A percentile compares a stretch with the other conserved stretches of the same genome.
Evolutionary conservation across 2,888 invertebrate species (phyloP).

Genomic region (Lasioglossum leucozonium): DNA sequence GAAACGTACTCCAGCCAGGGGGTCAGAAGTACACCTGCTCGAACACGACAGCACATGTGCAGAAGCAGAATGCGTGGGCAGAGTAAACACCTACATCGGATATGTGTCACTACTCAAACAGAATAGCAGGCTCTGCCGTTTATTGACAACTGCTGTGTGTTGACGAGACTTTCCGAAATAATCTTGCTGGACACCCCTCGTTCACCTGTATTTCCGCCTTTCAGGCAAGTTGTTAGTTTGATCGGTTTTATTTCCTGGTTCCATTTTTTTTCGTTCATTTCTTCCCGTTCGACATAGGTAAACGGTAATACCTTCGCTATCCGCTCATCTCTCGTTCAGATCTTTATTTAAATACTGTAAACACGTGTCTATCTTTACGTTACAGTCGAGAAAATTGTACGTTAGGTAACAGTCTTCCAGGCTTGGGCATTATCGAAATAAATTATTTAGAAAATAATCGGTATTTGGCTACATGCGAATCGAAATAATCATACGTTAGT

Average conservation of each 20-base stretch:
- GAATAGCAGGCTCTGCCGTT: constrained; percentile 43
- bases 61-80: constrained; percentile 71
- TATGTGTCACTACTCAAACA: constrained; percentile 81
- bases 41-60: constrained; percentile 64
- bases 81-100: constrained; percentile 73
- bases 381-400: not conserved
- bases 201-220: constrained; percentile 18
- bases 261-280: not conserved
- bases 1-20: constrained; percentile 50
- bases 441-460: too few relatives aligned
- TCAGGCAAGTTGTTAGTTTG: not conserved
- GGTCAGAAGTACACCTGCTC: constrained; percentile 70
- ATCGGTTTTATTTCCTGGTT: constrained; percentile 21
- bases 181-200: not conserved
- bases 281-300: not conserved
- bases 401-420: not conserved
- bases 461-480: too few relatives aligned
- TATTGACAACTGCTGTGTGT: constrained; percentile 41
- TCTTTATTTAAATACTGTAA: not conserved
- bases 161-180: constrained; percentile 18
- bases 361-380: not conserved
- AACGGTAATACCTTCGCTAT: not conserved
- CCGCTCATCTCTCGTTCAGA: not conserved
- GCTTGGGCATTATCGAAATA: too few relatives aligned
- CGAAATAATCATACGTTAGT: too few relatives aligned